These are phyloP conservation scores for Mus spicilegus DNA, from an alignment of 2,113 vertebrate genomes.

Conservation along the genomic window DNA sequence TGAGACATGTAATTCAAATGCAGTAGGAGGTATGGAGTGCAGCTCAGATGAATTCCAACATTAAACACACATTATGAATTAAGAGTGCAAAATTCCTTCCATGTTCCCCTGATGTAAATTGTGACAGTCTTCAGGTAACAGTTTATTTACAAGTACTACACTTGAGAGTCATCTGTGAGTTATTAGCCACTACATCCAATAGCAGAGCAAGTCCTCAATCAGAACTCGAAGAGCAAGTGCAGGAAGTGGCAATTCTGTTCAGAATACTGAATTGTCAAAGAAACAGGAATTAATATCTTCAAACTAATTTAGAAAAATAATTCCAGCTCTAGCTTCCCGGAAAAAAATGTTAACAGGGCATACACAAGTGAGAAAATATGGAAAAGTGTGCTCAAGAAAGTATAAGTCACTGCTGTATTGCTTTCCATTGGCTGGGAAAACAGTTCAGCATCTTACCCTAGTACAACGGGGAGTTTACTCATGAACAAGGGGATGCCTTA, in stretches of 20 bases:
- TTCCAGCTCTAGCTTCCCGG: neutral
- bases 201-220: neutral
- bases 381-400: neutral
- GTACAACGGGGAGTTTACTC: neutral
- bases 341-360: neutral
- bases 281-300: neutral
- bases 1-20: neutral
- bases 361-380: neutral
- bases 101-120: neutral
- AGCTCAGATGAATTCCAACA: no score
- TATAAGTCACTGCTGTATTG: neutral
- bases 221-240: neutral
- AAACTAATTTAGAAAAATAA: neutral
- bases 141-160: neutral
- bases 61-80: neutral
- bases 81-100: neutral
- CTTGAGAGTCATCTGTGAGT: neutral
- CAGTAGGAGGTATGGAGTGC: neutral
- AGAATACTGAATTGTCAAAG: neutral
- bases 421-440: neutral
- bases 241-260: neutral
- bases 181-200: neutral
- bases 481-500: neutral
- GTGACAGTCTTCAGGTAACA: neutral
- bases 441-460: neutral